A percentile compares a stretch with the other conserved stretches of the same genome.
Conservation (phyloP, 2,113 vertebrate species). For the Malurus elegans region DNA sequence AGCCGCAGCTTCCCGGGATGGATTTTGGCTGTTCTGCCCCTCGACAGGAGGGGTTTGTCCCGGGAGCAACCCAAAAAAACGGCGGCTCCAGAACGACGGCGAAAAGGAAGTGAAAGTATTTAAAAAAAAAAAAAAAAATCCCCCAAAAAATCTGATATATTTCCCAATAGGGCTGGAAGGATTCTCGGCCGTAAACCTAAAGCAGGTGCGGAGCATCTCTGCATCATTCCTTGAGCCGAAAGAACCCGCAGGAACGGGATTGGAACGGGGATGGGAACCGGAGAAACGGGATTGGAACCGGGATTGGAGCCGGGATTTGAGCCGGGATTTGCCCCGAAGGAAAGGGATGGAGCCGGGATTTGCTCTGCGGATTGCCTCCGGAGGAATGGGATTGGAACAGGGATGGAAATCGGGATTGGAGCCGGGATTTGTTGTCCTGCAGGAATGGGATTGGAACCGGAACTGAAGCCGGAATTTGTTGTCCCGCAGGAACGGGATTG, state of each 20-base stretch:
- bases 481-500: too few species aligned
- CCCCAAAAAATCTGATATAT: not conserved
- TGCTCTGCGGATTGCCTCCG: too few species aligned
- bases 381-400: too few species aligned
- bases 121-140: not conserved
- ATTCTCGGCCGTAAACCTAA: fast-evolving
- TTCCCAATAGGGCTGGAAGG: too few species aligned
- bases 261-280: fast-evolving
- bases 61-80: not conserved
- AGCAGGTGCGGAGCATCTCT: not conserved
- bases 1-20: not conserved
- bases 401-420: too few species aligned
- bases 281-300: fast-evolving
- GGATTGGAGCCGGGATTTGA: too few species aligned
- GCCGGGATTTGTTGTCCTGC: too few species aligned
- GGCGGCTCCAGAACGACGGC: fast-evolving
- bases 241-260: fast-evolving
- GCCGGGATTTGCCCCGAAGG: not conserved
- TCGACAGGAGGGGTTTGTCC: not conserved
- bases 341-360: not conserved
- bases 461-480: too few species aligned
- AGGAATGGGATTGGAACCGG: too few species aligned
- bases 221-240: not conserved
- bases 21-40: not conserved
- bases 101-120: not conserved